phyloP scores from a whole-genome alignment of 2,113 vertebrate species.

The Loxodonta africana region DNA sequence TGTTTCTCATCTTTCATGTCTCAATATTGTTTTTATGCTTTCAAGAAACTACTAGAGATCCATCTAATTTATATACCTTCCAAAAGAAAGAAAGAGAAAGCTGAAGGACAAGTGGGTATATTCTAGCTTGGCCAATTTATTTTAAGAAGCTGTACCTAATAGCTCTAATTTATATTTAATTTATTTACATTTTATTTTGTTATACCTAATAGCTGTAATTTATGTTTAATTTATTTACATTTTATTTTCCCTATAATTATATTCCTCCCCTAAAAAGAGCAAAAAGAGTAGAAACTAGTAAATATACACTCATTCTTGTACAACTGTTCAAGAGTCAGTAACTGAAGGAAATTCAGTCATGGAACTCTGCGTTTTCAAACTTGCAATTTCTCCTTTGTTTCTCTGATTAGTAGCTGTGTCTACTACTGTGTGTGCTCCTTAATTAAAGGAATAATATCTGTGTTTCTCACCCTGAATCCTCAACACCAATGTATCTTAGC shows the following conservation, averaged over 20 bases:
- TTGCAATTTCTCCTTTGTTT: background rate
- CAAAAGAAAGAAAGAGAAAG: background rate
- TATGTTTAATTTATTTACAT: background rate
- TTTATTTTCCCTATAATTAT: background rate
- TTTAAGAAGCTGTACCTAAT: background rate
- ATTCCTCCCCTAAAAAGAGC: background rate
- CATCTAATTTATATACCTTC: background rate
- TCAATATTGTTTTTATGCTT: background rate
- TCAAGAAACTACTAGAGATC: background rate
- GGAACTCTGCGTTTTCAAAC: background rate
- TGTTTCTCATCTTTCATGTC: background rate
- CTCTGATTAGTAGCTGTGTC: background rate
- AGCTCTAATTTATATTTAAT: background rate
- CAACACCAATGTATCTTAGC: background rate
- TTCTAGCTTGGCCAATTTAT: background rate
- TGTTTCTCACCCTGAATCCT: background rate
- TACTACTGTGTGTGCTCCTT: background rate
- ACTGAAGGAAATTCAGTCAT: background rate
- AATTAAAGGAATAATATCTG: background rate
- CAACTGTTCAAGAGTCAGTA: background rate
- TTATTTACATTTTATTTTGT: no score
- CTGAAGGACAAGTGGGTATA: background rate
- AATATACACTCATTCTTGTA: background rate
- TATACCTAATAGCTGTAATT: background rate
- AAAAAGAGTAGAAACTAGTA: background rate